These are phyloP conservation scores for Sterna hirundo DNA, from an alignment of 2,113 vertebrate genomes.

Conservation along the genomic window DNA sequence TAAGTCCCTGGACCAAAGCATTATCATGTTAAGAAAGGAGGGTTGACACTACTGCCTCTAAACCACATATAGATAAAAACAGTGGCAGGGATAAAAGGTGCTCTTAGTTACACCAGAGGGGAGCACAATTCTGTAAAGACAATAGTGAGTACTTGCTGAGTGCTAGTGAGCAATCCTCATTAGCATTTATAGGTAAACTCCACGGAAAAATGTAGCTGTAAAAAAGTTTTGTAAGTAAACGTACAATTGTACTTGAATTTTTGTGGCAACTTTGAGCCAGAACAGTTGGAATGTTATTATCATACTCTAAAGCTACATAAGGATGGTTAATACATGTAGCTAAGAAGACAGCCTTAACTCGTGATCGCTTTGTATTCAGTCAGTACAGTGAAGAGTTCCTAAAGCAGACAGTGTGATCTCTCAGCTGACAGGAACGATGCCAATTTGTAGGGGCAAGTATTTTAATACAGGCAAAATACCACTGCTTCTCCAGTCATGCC, in stretches of 20 bases:
- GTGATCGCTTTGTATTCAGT: background rate
- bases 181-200: background rate
- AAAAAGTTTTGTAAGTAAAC: background rate
- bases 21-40: background rate
- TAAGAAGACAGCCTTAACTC: background rate
- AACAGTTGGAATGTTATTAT: background rate
- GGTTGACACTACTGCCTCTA: background rate
- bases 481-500: background rate
- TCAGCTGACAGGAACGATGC: background rate
- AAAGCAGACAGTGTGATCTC: background rate
- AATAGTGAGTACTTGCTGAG: background rate
- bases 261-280: background rate
- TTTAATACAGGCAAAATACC: background rate
- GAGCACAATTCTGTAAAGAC: background rate
- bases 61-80: background rate
- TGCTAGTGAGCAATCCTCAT: background rate
- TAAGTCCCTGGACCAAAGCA: background rate
- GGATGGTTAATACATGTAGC: background rate
- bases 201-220: background rate
- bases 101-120: background rate
- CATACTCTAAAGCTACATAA: background rate
- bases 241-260: background rate
- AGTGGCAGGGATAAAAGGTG: background rate
- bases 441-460: background rate
- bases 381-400: background rate